Percentiles rank a stretch among this genome's conserved stretches.
phyloP scores from a whole-genome alignment of 2,797 vertebrate genomes.

The Takifugu ocellatus region DNA sequence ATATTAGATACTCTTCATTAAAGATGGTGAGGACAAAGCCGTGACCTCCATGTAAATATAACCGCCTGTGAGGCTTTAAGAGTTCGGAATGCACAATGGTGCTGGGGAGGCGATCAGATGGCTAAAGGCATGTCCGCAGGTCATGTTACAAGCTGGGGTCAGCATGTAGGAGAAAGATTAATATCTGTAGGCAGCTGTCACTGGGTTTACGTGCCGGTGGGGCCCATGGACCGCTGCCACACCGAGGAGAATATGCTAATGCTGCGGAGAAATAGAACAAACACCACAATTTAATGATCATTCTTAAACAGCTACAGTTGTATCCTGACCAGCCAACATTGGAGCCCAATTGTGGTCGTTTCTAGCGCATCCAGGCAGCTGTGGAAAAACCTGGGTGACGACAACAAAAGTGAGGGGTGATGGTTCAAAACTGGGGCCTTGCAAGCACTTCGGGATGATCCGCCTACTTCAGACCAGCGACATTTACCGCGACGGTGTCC shows the following conservation, averaged over 20 bases:
- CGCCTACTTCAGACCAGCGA: too few relatives aligned
- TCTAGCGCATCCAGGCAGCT: too few relatives aligned
- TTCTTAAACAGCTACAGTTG: too few relatives aligned
- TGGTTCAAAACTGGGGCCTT: too few relatives aligned
- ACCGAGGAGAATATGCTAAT: neutral
- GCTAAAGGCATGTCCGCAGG: conserved; percentile 29
- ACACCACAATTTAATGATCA: neutral
- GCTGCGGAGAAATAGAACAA: neutral
- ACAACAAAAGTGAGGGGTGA: too few relatives aligned
- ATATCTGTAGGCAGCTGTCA: conserved; percentile 31
- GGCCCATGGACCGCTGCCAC: neutral
- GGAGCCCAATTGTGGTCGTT: too few relatives aligned
- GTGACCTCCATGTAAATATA: conserved; percentile 50
- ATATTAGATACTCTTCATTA: conserved; percentile 7
- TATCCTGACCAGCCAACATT: too few relatives aligned
- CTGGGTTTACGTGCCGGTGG: conserved; percentile 11
- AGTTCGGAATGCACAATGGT: conserved; percentile 8
- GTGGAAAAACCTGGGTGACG: too few relatives aligned
- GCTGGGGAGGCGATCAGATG: conserved; percentile 27
- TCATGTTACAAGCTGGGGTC: conserved; percentile 45
- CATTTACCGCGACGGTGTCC: too few relatives aligned
- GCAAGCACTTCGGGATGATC: too few relatives aligned
- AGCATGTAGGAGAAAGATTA: conserved; percentile 22
- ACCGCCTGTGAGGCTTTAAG: conserved; percentile 15
- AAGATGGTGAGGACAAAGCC: conserved; percentile 16